Evolutionary conservation across 2,888 invertebrate genomes (phyloP).

Genomic region (Boloria selene): DNA sequence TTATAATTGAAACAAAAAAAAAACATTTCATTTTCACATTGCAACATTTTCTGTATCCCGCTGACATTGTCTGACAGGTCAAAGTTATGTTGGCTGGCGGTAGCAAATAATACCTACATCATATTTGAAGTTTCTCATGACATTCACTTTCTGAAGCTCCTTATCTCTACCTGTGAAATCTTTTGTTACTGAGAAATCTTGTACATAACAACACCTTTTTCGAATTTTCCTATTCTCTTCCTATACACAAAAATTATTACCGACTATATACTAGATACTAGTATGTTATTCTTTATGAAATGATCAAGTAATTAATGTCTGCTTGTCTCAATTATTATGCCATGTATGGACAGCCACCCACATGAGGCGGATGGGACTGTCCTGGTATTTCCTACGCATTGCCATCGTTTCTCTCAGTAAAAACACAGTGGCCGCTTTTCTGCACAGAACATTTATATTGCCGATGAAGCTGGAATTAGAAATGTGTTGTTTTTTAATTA

Average conservation of each 20-base stretch:
- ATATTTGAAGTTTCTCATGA: too few relatives aligned
- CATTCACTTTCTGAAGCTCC: too few relatives aligned
- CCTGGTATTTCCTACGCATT: constrained; percentile 57
- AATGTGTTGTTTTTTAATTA: constrained; percentile 41
- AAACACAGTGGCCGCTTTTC: constrained; percentile 43
- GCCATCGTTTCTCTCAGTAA: constrained; percentile 27
- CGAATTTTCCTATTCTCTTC: background rate
- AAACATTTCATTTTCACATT: too few relatives aligned
- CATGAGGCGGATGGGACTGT: constrained; percentile 48
- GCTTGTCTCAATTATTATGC: constrained; percentile 39
- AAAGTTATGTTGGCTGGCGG: too few relatives aligned
- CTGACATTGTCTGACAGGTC: too few relatives aligned
- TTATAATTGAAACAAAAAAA: too few relatives aligned
- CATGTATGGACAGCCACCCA: constrained; percentile 46
- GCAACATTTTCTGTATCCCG: too few relatives aligned
- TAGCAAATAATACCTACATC: too few relatives aligned
- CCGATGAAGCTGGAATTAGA: constrained; percentile 36
- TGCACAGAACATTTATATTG: constrained; percentile 46
- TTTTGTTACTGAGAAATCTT: too few relatives aligned
- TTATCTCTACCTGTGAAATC: too few relatives aligned
- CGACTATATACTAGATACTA: too few relatives aligned
- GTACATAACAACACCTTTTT: too few relatives aligned
- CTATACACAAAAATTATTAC: background rate
- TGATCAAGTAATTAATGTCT: constrained; percentile 31
- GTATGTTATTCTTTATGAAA: constrained; percentile 19